phyloP scores from a whole-genome alignment of 2,797 vertebrate genomes.

The Menidia menidia region DNA sequence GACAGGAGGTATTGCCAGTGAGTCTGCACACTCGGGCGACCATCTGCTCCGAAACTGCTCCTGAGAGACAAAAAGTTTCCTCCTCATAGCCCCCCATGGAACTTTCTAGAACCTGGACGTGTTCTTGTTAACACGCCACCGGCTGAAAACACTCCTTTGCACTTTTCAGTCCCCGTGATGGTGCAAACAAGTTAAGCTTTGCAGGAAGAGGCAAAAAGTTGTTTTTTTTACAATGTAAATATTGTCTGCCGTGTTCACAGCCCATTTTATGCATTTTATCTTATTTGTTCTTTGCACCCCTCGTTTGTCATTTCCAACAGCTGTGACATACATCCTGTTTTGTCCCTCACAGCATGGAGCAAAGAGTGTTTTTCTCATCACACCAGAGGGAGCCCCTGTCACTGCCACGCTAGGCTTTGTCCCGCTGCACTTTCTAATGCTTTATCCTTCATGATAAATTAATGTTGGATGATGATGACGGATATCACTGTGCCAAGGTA shows the following conservation, averaged over 20 bases:
- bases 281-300: background rate
- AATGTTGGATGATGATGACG: conserved; percentile 66
- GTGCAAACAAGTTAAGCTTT: background rate
- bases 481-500: conserved; percentile 74
- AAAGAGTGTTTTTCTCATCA: conserved; percentile 52
- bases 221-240: background rate
- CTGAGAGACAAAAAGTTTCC: conserved; percentile 50
- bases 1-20: conserved; percentile 58
- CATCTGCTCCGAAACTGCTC: conserved; percentile 71
- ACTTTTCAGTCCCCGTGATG: conserved; percentile 5
- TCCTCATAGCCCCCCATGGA: conserved; percentile 48
- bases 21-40: conserved; percentile 67
- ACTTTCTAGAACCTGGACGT: conserved; percentile 31
- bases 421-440: conserved; percentile 46
- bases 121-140: conserved; percentile 38
- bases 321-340: conserved; percentile 35
- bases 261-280: background rate
- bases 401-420: conserved; percentile 42
- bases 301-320: conserved; percentile 26
- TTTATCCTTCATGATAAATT: conserved; percentile 66
- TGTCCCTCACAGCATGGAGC: conserved; percentile 29
- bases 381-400: conserved; percentile 74
- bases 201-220: too few relatives aligned
- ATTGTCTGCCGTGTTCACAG: background rate
- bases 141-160: conserved; percentile 34